Evolutionary conservation across 2,113 vertebrate genomes (phyloP).

Genomic region (Dryoscopus gambensis): DNA sequence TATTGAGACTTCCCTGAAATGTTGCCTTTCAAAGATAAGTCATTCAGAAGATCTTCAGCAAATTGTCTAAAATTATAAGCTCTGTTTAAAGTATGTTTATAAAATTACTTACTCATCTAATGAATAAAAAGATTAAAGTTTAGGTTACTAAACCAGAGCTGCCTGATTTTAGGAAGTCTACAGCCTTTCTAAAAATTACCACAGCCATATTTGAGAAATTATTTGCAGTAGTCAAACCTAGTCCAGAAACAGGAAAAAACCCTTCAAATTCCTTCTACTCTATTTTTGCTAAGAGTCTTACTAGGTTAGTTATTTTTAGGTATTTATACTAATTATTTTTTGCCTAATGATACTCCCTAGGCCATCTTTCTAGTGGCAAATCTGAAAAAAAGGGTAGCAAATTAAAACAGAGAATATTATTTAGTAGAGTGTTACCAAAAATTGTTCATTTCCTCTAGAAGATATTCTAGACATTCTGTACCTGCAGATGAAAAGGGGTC

Average conservation of each 20-base stretch:
- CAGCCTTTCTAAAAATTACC: neutral
- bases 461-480: slow-evolving; percentile 23
- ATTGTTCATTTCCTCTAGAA: neutral
- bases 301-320: neutral
- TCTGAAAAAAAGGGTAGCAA: neutral
- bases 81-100: neutral
- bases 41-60: neutral
- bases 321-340: neutral
- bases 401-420: neutral
- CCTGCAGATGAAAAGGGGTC: slow-evolving; percentile 15
- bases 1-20: neutral
- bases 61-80: neutral
- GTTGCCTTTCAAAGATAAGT: neutral
- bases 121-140: neutral
- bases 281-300: neutral
- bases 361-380: neutral
- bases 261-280: neutral
- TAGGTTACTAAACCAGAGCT: neutral
- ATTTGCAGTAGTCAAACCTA: neutral
- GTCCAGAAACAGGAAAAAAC: accelerated
- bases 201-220: neutral
- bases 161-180: neutral
- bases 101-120: neutral
- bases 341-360: neutral
- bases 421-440: neutral